These are phyloP conservation scores for Salvelinus namaycush DNA, from an alignment of 2,113 vertebrate genomes.

Conservation along the genomic window DNA sequence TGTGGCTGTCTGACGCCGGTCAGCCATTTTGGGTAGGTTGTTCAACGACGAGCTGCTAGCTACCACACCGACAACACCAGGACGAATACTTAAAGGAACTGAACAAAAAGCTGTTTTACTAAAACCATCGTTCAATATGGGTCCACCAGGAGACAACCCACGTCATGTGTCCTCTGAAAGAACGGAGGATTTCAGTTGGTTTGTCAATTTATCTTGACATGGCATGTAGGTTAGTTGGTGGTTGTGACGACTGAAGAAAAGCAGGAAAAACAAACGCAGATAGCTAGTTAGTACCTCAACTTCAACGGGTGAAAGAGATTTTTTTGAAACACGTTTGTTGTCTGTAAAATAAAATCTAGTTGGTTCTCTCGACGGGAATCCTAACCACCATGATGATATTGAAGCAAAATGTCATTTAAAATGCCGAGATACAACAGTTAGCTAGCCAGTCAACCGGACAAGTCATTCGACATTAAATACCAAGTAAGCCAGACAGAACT, in stretches of 20 bases:
- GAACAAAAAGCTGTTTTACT: conserved; percentile 9
- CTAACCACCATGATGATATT: neutral
- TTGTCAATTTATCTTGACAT: conserved; percentile 99
- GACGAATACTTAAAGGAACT: conserved; percentile 48
- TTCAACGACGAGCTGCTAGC: conserved; percentile 41
- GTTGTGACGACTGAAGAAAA: conserved; percentile 62
- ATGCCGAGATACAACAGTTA: conserved; percentile 48
- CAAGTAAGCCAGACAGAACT: conserved; percentile 31
- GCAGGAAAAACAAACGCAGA: conserved; percentile 48
- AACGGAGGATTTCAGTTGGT: conserved; percentile 87
- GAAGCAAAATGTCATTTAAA: conserved; percentile 32
- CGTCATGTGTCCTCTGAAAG: conserved; percentile 81
- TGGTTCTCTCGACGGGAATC: conserved; percentile 19
- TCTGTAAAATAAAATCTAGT: neutral
- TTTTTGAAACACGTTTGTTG: conserved; percentile 21
- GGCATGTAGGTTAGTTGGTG: conserved; percentile 75
- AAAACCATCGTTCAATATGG: conserved; percentile 70
- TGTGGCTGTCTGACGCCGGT: neutral
- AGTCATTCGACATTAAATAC: conserved; percentile 25
- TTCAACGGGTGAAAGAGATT: conserved; percentile 4
- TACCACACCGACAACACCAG: conserved; percentile 39
- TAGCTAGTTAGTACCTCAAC: conserved; percentile 46
- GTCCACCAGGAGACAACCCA: conserved; percentile 84
- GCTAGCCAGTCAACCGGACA: conserved; percentile 10
- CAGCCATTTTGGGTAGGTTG: conserved; percentile 78